phyloP scores from a whole-genome alignment of 2,888 invertebrate species.

The Chorisops tibialis region DNA sequence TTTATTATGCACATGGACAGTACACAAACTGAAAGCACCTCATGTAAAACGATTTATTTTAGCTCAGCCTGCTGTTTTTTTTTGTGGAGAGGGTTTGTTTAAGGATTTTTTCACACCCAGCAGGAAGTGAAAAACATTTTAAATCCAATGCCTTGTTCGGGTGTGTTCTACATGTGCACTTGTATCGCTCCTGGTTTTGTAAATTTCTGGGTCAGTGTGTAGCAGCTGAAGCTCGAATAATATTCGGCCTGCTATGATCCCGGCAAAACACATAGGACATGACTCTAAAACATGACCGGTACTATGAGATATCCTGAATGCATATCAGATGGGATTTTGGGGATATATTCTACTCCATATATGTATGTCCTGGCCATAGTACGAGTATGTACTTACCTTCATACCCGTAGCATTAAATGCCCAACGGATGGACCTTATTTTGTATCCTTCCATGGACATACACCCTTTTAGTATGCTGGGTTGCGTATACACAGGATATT shows the following conservation, averaged over 20 bases:
- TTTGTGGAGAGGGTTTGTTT: neutral
- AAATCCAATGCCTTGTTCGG: slow-evolving; percentile 18
- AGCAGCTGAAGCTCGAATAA: neutral
- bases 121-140: slow-evolving; percentile 17
- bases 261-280: slow-evolving; percentile 4
- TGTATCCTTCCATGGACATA: slow-evolving; percentile 9
- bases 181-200: slow-evolving; percentile 1
- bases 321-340: slow-evolving; percentile 23
- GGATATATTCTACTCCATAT: slow-evolving; percentile 9
- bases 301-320: slow-evolving; percentile 13
- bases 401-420: slow-evolving; percentile 8
- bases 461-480: slow-evolving; percentile 12
- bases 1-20: neutral
- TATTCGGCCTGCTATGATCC: slow-evolving; percentile 5
- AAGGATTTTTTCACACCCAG: neutral
- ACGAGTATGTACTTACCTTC: neutral
- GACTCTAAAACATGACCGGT: slow-evolving; percentile 19
- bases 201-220: slow-evolving; percentile 27
- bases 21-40: slow-evolving; percentile 5
- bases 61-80: neutral
- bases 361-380: neutral
- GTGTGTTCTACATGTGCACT: slow-evolving; percentile 15
- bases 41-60: slow-evolving; percentile 10
- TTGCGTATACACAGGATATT: slow-evolving; percentile 12
- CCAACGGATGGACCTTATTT: slow-evolving; percentile 8